These are phyloP conservation scores for Gymnosoma rotundatum DNA, from an alignment of 2,888 invertebrate species.

Conservation along the genomic window DNA sequence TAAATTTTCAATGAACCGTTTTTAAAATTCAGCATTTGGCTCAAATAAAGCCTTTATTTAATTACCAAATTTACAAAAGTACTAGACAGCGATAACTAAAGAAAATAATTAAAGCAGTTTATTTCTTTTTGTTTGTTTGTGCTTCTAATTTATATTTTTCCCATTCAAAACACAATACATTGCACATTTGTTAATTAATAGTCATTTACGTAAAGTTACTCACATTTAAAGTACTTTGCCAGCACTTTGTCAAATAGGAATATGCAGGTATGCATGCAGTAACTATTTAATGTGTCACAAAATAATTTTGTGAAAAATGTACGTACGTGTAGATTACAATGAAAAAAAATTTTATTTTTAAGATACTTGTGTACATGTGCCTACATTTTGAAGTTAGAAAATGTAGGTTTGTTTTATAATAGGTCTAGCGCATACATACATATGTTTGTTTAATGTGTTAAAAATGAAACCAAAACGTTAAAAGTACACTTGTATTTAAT, in stretches of 20 bases:
- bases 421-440: conserved; percentile 43
- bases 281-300: conserved; percentile 57
- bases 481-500: conserved; percentile 36
- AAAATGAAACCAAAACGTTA: conserved; percentile 10
- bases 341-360: background rate
- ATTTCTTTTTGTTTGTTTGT: conserved; percentile 1
- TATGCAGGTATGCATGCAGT: conserved; percentile 55
- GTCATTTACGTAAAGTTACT: conserved; percentile 40
- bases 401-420: conserved; percentile 7
- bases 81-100: conserved; percentile 38
- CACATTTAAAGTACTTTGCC: conserved; percentile 9
- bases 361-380: conserved; percentile 8
- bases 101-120: conserved; percentile 40
- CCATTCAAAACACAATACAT: conserved; percentile 44
- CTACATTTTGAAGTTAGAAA: conserved; percentile 14
- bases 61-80: conserved; percentile 57
- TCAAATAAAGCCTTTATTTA: conserved; percentile 61
- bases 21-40: conserved; percentile 5
- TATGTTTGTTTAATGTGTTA: conserved; percentile 37
- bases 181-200: conserved; percentile 55
- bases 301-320: conserved; percentile 30
- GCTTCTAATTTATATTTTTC: conserved; percentile 27
- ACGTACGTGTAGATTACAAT: conserved; percentile 1
- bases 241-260: conserved; percentile 30
- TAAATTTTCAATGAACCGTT: no score